Evolutionary conservation across 2,888 invertebrate species (phyloP).

Genomic region (Rhagophthalmus giganteus): DNA sequence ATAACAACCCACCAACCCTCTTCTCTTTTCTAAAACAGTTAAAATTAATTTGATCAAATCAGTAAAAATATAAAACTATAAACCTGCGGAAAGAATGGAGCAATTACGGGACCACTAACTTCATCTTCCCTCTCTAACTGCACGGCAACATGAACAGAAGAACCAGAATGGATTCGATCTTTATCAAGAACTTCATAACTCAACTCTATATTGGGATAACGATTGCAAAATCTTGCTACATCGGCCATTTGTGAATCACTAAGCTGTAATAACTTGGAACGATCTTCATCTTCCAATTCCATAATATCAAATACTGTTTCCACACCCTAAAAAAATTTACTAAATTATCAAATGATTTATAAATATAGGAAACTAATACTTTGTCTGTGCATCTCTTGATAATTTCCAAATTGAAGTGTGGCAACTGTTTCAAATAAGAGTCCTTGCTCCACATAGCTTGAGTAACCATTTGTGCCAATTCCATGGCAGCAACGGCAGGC

Average conservation of each 20-base stretch:
- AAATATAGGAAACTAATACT: conserved; percentile 53
- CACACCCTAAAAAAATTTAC: conserved; percentile 59
- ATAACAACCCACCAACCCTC: conserved; percentile 99
- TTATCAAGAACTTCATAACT: conserved; percentile 86
- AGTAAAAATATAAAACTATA: conserved; percentile 25
- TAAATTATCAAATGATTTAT: neutral
- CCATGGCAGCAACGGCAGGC: conserved; percentile 99
- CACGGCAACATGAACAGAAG: conserved; percentile 87
- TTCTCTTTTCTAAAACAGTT: conserved; percentile 77
- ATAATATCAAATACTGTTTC: conserved; percentile 95
- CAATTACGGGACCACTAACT: conserved; percentile 93
- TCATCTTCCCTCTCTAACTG: conserved; percentile 96
- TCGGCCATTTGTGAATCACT: conserved; percentile 92
- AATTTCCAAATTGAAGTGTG: conserved; percentile 88
- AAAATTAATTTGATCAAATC: conserved; percentile 4
- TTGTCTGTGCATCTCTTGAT: conserved; percentile 91
- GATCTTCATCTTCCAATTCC: conserved; percentile 91
- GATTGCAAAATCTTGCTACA: conserved; percentile 97
- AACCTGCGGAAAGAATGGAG: conserved; percentile 96
- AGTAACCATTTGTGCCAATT: conserved; percentile 98
- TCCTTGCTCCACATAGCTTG: conserved; percentile 99
- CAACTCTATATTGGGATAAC: conserved; percentile 98
- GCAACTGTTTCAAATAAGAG: conserved; percentile 94
- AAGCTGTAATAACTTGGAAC: conserved; percentile 76
- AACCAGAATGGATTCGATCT: conserved; percentile 77